These are phyloP conservation scores for Acleris emargana DNA, from an alignment of 2,888 invertebrate genomes.

Conservation along the genomic window DNA sequence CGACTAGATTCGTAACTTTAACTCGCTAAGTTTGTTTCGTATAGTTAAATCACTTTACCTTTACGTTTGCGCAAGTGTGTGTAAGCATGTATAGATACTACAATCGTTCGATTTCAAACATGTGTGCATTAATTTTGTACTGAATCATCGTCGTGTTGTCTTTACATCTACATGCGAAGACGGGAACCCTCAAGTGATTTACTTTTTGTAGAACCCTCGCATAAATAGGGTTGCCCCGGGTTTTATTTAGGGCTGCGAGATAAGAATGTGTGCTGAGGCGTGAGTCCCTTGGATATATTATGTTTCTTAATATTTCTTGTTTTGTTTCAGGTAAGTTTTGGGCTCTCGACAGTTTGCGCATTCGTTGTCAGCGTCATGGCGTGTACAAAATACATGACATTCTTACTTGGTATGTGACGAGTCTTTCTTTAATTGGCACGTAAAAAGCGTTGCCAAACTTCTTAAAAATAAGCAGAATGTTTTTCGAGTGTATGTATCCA, in stretches of 20 bases:
- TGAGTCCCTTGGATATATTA: slow-evolving; percentile 14
- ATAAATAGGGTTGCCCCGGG: slow-evolving; percentile 23
- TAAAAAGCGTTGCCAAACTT: too few relatives aligned
- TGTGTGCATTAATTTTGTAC: too few relatives aligned
- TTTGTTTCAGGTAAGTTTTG: slow-evolving; percentile 54
- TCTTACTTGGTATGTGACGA: too few relatives aligned
- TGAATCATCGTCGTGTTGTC: too few relatives aligned
- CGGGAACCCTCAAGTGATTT: too few relatives aligned
- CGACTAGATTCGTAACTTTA: slow-evolving; percentile 66
- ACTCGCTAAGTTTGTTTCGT: slow-evolving; percentile 62
- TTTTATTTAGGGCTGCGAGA: slow-evolving; percentile 17
- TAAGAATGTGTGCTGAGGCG: slow-evolving; percentile 25
- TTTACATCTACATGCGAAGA: too few relatives aligned
- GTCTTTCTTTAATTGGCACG: too few relatives aligned
- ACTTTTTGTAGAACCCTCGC: slow-evolving; percentile 22
- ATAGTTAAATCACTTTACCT: not conserved
- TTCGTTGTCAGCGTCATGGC: too few relatives aligned
- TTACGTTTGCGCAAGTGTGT: not conserved
- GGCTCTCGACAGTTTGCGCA: slow-evolving; percentile 5
- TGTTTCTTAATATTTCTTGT: slow-evolving; percentile 43
- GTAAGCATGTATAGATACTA: too few relatives aligned
- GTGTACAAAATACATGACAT: not conserved
- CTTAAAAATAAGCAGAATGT: too few relatives aligned
- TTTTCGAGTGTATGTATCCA: too few relatives aligned
- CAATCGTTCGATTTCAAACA: too few relatives aligned